Percentiles rank a stretch among this genome's conserved stretches.
phyloP scores from a whole-genome alignment of 2,113 vertebrate species.

The Pelodiscus sinensis region DNA sequence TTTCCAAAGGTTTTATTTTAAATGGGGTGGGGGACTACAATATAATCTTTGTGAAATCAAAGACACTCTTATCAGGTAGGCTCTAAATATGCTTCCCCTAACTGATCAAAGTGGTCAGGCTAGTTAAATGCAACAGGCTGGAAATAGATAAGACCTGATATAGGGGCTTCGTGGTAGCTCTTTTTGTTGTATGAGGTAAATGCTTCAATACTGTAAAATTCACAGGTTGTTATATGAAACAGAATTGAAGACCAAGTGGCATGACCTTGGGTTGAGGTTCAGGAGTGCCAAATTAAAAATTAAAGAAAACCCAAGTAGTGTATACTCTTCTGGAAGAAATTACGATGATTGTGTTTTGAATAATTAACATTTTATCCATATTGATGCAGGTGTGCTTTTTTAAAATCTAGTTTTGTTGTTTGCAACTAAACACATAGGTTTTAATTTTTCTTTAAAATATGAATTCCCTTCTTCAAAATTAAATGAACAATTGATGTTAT shows the following conservation, averaged over 20 bases:
- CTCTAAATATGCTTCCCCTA: conserved; percentile 37
- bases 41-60: conserved; percentile 74
- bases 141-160: conserved; percentile 61
- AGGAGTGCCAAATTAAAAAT: conserved; percentile 2
- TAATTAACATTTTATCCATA: background rate
- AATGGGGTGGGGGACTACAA: conserved; percentile 26
- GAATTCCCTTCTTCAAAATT: background rate
- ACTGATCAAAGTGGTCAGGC: conserved; percentile 51
- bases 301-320: background rate
- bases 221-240: conserved; percentile 36
- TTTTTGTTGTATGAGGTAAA: conserved; percentile 44
- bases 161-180: conserved; percentile 1
- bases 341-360: background rate
- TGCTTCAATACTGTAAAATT: conserved; percentile 63
- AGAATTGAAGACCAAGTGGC: conserved; percentile 19
- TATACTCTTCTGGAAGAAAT: background rate
- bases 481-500: background rate
- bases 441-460: no score
- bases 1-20: conserved; percentile 50
- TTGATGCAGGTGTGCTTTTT: background rate
- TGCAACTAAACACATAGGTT: background rate
- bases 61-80: conserved; percentile 68
- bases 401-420: background rate
- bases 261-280: background rate
- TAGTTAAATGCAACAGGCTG: conserved; percentile 46